Percentiles rank a stretch among this genome's conserved stretches.
These are phyloP conservation scores for Pseudomyrmex pallidus DNA, from an alignment of 1,140 invertebrate species.

Conservation along the genomic window DNA sequence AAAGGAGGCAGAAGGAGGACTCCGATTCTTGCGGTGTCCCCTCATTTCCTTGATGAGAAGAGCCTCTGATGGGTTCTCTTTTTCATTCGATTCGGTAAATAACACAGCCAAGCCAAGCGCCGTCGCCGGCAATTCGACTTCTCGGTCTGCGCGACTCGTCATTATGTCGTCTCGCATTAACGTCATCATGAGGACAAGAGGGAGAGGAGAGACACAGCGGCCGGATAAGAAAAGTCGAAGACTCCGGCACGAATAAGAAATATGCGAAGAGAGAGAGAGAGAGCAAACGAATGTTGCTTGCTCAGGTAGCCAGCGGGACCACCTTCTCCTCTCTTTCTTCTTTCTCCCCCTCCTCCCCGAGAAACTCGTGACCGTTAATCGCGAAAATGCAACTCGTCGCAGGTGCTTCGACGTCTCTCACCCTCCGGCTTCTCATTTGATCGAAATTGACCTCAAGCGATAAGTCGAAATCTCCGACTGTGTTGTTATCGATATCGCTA, in stretches of 20 bases:
- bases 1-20: not conserved
- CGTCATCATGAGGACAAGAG: slow-evolving; percentile 38
- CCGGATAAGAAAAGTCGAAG: slow-evolving; percentile 25
- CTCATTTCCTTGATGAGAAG: slow-evolving; percentile 61
- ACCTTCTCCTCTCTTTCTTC: not conserved
- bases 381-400: slow-evolving; percentile 62
- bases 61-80: slow-evolving; percentile 60
- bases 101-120: slow-evolving; percentile 34
- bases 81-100: slow-evolving; percentile 72
- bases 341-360: not conserved
- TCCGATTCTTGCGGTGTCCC: slow-evolving; percentile 42
- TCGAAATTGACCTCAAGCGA: slow-evolving; percentile 45
- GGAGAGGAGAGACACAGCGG: not conserved
- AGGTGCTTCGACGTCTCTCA: slow-evolving; percentile 50
- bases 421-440: slow-evolving; percentile 35
- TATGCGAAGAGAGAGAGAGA: not conserved
- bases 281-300: slow-evolving; percentile 28
- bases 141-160: slow-evolving; percentile 60
- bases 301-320: slow-evolving; percentile 49
- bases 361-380: slow-evolving; percentile 60
- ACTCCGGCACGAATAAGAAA: slow-evolving; percentile 7
- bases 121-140: slow-evolving; percentile 47
- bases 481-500: slow-evolving; percentile 45
- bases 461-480: slow-evolving; percentile 25
- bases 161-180: slow-evolving; percentile 60